Evolutionary conservation across 2,113 vertebrate genomes (phyloP).

Genomic region (Phalacrocorax carbo): DNA sequence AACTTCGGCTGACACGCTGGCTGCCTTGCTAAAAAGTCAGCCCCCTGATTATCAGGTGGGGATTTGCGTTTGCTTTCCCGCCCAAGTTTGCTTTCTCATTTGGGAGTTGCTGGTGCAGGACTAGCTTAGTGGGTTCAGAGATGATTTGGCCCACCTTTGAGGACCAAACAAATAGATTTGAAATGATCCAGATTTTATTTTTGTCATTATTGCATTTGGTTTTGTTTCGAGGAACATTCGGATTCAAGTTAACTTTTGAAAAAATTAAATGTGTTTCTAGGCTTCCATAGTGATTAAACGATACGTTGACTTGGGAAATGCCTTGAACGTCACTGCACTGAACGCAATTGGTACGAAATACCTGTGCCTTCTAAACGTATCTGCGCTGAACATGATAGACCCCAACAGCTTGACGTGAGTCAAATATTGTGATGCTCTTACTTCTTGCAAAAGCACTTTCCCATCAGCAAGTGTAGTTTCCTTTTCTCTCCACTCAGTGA

Average conservation of each 20-base stretch:
- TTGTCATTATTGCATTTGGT: neutral
- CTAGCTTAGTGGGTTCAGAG: neutral
- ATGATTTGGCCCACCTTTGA: neutral
- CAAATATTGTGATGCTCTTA: neutral
- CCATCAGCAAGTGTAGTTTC: neutral
- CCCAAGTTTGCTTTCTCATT: neutral
- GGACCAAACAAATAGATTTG: neutral
- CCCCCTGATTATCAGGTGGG: neutral
- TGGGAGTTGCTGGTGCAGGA: neutral
- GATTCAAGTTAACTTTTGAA: neutral
- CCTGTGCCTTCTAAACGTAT: slow-evolving; percentile 72
- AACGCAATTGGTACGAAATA: slow-evolving; percentile 57
- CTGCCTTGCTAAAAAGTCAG: neutral
- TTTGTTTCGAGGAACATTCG: neutral
- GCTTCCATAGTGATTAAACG: slow-evolving; percentile 64
- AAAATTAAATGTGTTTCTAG: slow-evolving; percentile 24
- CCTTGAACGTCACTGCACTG: slow-evolving; percentile 67
- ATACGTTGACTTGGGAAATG: slow-evolving; percentile 54
- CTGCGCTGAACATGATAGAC: slow-evolving; percentile 56
- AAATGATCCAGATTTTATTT: rapidly evolving
- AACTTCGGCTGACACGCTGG: slow-evolving; percentile 38
- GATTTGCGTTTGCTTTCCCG: neutral
- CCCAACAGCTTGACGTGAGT: slow-evolving; percentile 74
- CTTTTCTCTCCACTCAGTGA: neutral
- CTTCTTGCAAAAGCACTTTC: neutral